Base-by-base conservation (phyloP, 1,140 invertebrate genomes). In the Sipha flava region DNA sequence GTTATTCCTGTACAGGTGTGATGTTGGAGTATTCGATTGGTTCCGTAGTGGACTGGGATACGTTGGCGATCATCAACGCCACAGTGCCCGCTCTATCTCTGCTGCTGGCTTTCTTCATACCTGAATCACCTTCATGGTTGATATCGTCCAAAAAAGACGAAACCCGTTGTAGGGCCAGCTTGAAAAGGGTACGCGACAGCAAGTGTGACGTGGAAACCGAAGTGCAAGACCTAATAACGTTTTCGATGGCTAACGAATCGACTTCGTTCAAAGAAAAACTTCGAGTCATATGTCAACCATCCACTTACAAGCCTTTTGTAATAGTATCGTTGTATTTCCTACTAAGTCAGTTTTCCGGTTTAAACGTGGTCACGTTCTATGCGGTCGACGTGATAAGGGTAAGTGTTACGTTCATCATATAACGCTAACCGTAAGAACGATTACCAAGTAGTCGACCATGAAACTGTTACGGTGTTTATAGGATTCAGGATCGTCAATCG, bases 331-430 rank as follows among this genome's bases (percentile, higher is more conserved):
- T 90, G 0, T 92, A 92, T 83, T 92, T 93, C 85, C 85, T 91
- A 79, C 90, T 92, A 66, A 92, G 92, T 83, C 91, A 92, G 82
- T 91, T 90, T 86, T 91, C 90, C 40, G 91, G 91, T 0, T 90
- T 92, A 2, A 92, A 94, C 82, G 91, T 91, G 3, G 88, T 94
- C 23, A 93, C 93, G 21, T 94, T 93, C 82, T 94, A 93, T 82
- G 90, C 92, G 1, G 91, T 92, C 6, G 88, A 91, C 81, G 91
- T 94, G 4, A 93, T 94, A 84, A 85, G 90, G 83, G 88, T 89
- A 81, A 80, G 40, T 47, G 7, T 26, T 45, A 2, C 7, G 9
- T 0, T 3, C 16, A 37, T 9, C 9, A 16, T 59, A 0, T 29
- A 59, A 7, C 45, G 14, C 5, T 2, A n/a, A n/a, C 16, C 5